Evolutionary conservation across 2,113 vertebrate genomes (phyloP).

Genomic region (Ia io): DNA sequence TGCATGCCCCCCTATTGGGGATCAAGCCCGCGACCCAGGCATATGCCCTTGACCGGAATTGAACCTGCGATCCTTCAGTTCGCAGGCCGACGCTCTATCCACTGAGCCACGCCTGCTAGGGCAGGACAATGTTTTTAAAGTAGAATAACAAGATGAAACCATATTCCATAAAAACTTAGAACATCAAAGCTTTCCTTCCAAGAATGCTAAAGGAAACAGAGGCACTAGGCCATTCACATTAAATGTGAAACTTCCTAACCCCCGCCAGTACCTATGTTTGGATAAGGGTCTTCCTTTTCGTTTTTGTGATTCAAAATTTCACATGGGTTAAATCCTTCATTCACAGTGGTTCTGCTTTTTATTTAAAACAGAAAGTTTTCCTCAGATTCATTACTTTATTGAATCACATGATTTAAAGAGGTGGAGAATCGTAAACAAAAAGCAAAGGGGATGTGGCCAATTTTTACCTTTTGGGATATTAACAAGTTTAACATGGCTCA

Average conservation of each 20-base stretch:
- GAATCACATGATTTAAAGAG: constrained; percentile 29
- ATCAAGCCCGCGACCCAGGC: too few species aligned
- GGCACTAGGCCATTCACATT: not conserved
- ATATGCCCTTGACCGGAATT: too few species aligned
- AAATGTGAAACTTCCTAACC: constrained; percentile 4
- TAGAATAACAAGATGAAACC: not conserved
- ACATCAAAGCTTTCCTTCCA: not conserved
- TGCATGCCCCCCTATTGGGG: too few species aligned
- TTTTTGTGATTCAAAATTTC: constrained; percentile 56
- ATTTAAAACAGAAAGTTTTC: constrained; percentile 67
- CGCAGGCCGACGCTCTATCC: too few species aligned
- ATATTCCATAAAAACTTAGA: not conserved
- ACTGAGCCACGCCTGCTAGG: too few species aligned
- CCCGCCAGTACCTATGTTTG: not conserved
- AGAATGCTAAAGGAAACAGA: not conserved
- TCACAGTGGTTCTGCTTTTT: constrained; percentile 66
- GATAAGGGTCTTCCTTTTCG: constrained; percentile 33
- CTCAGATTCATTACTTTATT: constrained; percentile 33
- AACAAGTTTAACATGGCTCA: constrained; percentile 68
- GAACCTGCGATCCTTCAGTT: too few species aligned
- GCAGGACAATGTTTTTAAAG: not conserved
- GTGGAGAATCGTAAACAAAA: constrained; percentile 60
- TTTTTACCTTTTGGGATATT: constrained; percentile 66
- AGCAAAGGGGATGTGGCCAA: constrained; percentile 46
- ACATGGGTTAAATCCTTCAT: constrained; percentile 51